Percentiles rank a stretch among this genome's conserved stretches.
phyloP scores from a whole-genome alignment of 1,140 invertebrate genomes.

The Lamellibrachia luymesi region DNA sequence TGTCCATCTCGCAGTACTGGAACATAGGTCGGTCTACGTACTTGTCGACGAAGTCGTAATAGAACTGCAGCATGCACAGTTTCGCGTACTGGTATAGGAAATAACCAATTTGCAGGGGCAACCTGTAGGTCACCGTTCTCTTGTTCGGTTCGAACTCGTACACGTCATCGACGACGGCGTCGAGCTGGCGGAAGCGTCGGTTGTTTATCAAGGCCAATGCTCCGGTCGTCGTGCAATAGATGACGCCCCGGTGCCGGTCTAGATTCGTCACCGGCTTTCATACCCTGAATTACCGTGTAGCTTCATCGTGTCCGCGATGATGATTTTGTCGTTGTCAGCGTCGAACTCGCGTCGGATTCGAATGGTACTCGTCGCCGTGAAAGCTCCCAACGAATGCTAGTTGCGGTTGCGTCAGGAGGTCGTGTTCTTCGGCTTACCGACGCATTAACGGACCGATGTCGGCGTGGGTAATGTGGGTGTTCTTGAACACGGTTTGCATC shows the following conservation, averaged over 20 bases:
- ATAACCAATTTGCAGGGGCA: slow-evolving; percentile 31
- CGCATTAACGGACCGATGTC: not conserved
- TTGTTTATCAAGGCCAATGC: not conserved
- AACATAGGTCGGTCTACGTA: too few relatives aligned
- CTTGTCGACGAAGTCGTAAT: too few relatives aligned
- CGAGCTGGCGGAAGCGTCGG: not conserved
- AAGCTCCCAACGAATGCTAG: not conserved
- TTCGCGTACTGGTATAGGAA: slow-evolving; percentile 35
- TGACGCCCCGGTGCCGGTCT: not conserved
- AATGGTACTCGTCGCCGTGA: not conserved
- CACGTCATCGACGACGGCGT: slow-evolving; percentile 12
- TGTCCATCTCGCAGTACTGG: slow-evolving; percentile 29
- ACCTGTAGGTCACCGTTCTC: slow-evolving; percentile 12
- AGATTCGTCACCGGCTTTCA: slow-evolving; percentile 17
- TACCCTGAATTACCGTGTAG: slow-evolving; percentile 19
- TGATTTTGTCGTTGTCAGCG: slow-evolving; percentile 10
- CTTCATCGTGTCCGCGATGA: slow-evolving; percentile 31
- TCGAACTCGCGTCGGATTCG: not conserved
- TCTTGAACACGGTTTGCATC: not conserved
- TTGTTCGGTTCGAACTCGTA: slow-evolving; percentile 25
- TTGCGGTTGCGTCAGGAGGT: not conserved
- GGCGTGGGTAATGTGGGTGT: not conserved
- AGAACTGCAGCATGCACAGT: slow-evolving; percentile 14
- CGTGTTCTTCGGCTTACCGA: not conserved
- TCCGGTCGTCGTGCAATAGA: not conserved